These are phyloP conservation scores for Equus przewalskii DNA, from an alignment of 2,113 vertebrate genomes.

Conservation along the genomic window DNA sequence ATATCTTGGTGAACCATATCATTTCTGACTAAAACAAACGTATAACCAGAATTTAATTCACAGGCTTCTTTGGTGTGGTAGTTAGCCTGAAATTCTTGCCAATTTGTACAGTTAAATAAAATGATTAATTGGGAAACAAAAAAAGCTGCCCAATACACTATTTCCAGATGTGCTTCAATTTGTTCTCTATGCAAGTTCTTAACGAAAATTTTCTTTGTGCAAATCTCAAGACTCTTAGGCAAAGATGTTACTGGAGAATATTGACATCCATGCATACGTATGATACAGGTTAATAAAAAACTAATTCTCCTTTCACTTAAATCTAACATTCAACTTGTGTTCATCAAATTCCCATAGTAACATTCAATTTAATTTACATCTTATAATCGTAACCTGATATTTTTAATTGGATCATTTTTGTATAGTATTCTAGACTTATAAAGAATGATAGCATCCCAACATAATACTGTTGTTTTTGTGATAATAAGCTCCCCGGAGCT, in stretches of 20 bases:
- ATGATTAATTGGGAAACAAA: neutral
- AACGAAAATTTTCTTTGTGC: neutral
- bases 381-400: neutral
- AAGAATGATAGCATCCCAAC: neutral
- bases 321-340: conserved; percentile 21
- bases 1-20: conserved; percentile 1
- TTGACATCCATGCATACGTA: neutral
- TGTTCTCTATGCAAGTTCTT: neutral
- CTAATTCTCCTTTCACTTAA: conserved; percentile 34
- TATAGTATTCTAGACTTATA: conserved; percentile 1
- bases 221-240: conserved; percentile 12
- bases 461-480: neutral
- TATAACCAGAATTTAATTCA: neutral
- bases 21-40: conserved; percentile 27
- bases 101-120: conserved; percentile 62
- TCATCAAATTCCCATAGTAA: neutral
- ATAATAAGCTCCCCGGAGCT: conserved; percentile 1
- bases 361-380: conserved; percentile 2
- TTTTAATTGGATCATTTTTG: conserved; percentile 1
- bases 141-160: neutral
- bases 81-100: neutral
- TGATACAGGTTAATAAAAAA: conserved; percentile 19
- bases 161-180: conserved; percentile 1
- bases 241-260: conserved; percentile 6
- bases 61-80: neutral